A percentile compares a stretch with the other conserved stretches of the same genome.
Evolutionary conservation across 2,797 vertebrate species (phyloP).

Genomic region (Uromys caudimaculatus): DNA sequence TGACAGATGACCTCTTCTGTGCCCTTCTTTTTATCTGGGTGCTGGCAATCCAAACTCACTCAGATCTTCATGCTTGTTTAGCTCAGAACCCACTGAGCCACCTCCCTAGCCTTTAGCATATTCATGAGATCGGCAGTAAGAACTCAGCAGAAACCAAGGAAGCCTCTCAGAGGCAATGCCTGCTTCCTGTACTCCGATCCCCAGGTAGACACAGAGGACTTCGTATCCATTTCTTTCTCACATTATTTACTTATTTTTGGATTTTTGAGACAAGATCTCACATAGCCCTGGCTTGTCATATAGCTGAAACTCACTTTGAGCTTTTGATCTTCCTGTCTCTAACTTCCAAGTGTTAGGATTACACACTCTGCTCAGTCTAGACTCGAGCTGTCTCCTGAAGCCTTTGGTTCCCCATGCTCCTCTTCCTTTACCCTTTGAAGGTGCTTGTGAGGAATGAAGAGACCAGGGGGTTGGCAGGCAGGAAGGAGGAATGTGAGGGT

Average conservation of each 20-base stretch:
- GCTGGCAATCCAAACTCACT: background rate
- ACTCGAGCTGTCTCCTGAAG: background rate
- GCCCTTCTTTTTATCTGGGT: background rate
- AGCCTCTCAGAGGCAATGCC: background rate
- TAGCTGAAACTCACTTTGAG: background rate
- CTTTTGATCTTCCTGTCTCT: background rate
- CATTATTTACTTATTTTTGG: background rate
- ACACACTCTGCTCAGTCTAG: no score
- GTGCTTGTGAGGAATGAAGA: constrained; percentile 10
- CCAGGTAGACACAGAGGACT: background rate
- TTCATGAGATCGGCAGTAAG: constrained; percentile 4
- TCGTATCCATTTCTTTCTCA: background rate
- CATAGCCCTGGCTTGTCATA: no score
- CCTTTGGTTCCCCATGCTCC: background rate
- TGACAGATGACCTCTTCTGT: background rate
- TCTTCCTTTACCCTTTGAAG: background rate
- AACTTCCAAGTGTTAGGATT: background rate
- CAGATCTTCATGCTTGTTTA: background rate
- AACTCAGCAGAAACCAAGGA: constrained; percentile 32
- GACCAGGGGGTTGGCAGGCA: background rate
- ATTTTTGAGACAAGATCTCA: background rate
- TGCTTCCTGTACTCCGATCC: background rate
- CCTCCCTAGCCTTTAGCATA: background rate
- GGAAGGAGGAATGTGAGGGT: background rate
- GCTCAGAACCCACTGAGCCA: background rate